These are phyloP conservation scores for Drosophila lutescens DNA, from an alignment of 2,888 invertebrate genomes.

Conservation along the genomic window DNA sequence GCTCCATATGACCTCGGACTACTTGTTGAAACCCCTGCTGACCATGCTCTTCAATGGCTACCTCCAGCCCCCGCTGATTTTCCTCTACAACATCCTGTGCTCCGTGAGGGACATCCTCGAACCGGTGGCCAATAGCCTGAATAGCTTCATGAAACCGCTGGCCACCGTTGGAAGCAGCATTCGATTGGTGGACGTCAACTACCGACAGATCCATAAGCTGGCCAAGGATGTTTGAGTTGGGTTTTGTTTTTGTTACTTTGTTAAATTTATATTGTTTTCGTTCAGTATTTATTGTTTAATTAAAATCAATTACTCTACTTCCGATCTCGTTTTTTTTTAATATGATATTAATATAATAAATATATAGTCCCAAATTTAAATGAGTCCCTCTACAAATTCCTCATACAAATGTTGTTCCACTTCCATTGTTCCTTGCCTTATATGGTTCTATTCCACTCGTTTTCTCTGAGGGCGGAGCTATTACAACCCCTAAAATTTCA, in stretches of 20 bases:
- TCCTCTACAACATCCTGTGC: slow-evolving; percentile 87
- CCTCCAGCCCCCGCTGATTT: slow-evolving; percentile 88
- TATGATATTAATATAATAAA: too few relatives aligned
- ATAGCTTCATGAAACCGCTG: slow-evolving; percentile 83
- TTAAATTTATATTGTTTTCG: slow-evolving; percentile 5
- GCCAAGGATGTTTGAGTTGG: slow-evolving; percentile 65
- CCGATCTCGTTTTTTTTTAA: too few relatives aligned
- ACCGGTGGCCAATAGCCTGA: slow-evolving; percentile 86
- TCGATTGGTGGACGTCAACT: slow-evolving; percentile 75
- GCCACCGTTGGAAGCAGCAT: slow-evolving; percentile 73
- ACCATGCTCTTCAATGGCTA: slow-evolving; percentile 88
- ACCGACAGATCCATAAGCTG: slow-evolving; percentile 65
- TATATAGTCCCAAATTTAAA: not conserved
- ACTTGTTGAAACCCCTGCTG: slow-evolving; percentile 88
- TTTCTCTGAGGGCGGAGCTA: slow-evolving; percentile 56
- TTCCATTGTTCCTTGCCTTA: not conserved
- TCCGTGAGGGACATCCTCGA: slow-evolving; percentile 87
- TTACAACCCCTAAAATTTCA: slow-evolving; percentile 47
- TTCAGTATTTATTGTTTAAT: not conserved
- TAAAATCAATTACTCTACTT: not conserved
- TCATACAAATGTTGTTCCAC: not conserved
- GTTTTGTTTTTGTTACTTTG: not conserved
- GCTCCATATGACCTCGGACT: slow-evolving; percentile 88
- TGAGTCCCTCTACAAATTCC: not conserved
- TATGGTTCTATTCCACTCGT: slow-evolving; percentile 38